Conservation (phyloP, 2,888 invertebrate species). For the Melanchra persicariae region DNA sequence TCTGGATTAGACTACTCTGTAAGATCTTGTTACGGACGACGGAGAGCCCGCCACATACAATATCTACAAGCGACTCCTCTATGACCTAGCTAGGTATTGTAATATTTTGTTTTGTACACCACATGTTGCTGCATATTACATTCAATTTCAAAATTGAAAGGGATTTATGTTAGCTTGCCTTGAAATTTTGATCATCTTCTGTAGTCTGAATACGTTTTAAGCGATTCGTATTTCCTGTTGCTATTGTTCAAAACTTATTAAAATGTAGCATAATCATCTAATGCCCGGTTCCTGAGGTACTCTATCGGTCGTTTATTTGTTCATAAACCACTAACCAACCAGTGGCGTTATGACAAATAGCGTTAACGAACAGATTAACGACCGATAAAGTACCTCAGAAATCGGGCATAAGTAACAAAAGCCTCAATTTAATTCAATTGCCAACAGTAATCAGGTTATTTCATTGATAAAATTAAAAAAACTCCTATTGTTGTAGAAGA, state of each 20-base stretch:
- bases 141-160: slow-evolving; percentile 43
- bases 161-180: slow-evolving; percentile 18
- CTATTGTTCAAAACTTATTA: background rate
- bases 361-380: no score
- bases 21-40: slow-evolving; percentile 45
- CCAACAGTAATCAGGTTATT: no score
- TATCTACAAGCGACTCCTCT: slow-evolving; percentile 49
- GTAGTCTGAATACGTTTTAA: background rate
- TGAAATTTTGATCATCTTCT: slow-evolving; percentile 29
- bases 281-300: no score
- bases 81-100: slow-evolving; percentile 50
- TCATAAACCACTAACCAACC: no score
- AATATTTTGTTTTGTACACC: slow-evolving; percentile 59
- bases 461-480: no score
- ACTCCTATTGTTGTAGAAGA: no score
- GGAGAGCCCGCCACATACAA: slow-evolving; percentile 53
- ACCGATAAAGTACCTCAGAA: no score
- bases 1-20: slow-evolving; percentile 53
- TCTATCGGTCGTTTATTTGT: no score
- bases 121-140: slow-evolving; percentile 52
- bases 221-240: background rate
- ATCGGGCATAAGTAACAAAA: no score
- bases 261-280: background rate
- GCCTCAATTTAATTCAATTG: no score
- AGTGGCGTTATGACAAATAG: no score